Evolutionary conservation across 2,888 invertebrate species (phyloP).

Genomic region (Eremobia ochroleuca): DNA sequence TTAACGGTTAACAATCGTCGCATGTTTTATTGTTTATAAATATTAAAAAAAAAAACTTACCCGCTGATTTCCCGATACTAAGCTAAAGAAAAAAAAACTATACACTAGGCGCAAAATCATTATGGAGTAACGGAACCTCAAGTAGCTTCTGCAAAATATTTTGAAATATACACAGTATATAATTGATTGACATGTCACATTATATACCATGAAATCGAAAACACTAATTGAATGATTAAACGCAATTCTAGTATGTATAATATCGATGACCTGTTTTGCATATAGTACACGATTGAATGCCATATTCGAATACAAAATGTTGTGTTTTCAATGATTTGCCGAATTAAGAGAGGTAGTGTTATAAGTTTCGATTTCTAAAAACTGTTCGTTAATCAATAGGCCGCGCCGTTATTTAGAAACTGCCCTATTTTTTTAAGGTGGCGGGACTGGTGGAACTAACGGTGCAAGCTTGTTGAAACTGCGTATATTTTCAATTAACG

Average conservation of each 20-base stretch:
- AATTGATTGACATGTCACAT: constrained; percentile 66
- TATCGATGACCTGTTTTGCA: constrained; percentile 56
- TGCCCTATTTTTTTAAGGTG: constrained; percentile 10
- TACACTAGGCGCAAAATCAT: constrained; percentile 65
- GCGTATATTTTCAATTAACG: constrained; percentile 56
- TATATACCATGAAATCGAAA: constrained; percentile 66
- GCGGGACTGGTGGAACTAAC: not conserved
- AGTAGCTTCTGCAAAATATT: constrained; percentile 63
- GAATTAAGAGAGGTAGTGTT: constrained; percentile 50
- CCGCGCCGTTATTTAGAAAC: not conserved
- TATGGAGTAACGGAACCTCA: constrained; percentile 62
- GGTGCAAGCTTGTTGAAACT: constrained; percentile 11
- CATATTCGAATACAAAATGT: constrained; percentile 53
- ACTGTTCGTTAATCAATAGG: constrained; percentile 11
- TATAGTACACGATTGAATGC: constrained; percentile 60
- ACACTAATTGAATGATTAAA: constrained; percentile 66
- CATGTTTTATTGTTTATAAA: constrained; percentile 1
- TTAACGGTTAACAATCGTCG: not conserved
- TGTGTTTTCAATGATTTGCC: constrained; percentile 57
- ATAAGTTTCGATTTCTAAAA: constrained; percentile 34
- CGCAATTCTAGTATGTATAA: constrained; percentile 58
- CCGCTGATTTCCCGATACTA: constrained; percentile 51
- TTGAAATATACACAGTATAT: constrained; percentile 64
- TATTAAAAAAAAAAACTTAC: constrained; percentile 52
- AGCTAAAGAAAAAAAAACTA: constrained; percentile 61